Evolutionary conservation across 1,140 invertebrate species (phyloP).

Genomic region (Drosophila mojavensis): DNA sequence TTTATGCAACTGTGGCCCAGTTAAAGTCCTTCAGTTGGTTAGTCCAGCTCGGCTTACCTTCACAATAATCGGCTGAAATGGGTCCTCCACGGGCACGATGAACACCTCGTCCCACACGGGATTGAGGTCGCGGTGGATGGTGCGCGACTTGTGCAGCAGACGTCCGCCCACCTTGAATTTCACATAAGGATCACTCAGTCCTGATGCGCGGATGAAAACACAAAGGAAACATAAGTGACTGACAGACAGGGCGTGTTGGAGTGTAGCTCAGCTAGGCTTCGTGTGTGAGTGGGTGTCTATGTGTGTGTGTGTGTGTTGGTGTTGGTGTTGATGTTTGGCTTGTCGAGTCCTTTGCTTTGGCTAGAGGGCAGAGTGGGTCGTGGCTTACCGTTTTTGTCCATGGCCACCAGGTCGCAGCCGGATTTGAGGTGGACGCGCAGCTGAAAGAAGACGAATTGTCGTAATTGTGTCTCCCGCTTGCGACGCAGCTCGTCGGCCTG

Average conservation of each 20-base stretch:
- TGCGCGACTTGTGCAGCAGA: constrained; percentile 96
- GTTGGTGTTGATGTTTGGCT: too few species aligned
- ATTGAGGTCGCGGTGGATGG: constrained; percentile 94
- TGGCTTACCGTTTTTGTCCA: constrained; percentile 95
- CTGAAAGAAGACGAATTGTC: constrained; percentile 95
- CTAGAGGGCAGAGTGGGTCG: not conserved
- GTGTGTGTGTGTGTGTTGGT: not conserved
- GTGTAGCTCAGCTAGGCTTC: not conserved
- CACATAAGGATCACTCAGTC: constrained; percentile 98
- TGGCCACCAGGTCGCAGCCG: constrained; percentile 94
- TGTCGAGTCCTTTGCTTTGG: not conserved
- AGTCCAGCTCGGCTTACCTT: constrained; percentile 87
- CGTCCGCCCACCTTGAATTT: constrained; percentile 97
- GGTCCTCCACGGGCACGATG: constrained; percentile 96
- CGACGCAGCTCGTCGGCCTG: constrained; percentile 87
- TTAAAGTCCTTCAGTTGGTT: too few species aligned
- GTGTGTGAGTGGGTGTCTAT: not conserved
- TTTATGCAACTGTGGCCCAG: not conserved
- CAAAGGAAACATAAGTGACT: constrained; percentile 49
- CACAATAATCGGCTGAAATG: constrained; percentile 93
- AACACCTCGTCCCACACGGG: constrained; percentile 98
- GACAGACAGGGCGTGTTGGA: not conserved
- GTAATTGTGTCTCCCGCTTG: constrained; percentile 88
- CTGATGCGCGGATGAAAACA: constrained; percentile 85
- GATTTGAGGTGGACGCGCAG: constrained; percentile 93